Evolutionary conservation across 2,113 vertebrate genomes (phyloP).

Genomic region (Ophthalmolycus amberensis): DNA sequence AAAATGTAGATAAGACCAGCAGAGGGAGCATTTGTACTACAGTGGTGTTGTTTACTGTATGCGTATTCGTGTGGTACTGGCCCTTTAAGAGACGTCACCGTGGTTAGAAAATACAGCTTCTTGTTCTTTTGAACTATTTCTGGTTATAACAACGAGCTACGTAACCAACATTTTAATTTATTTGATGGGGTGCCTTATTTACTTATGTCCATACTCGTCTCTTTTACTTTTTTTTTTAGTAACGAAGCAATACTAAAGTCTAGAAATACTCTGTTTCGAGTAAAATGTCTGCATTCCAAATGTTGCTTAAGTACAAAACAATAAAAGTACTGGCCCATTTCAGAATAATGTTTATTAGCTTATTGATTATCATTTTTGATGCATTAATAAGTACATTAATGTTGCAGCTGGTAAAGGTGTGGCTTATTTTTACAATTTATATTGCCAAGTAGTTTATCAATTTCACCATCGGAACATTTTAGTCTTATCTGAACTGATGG

Average conservation of each 20-base stretch:
- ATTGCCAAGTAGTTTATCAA: not conserved
- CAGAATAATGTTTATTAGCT: not conserved
- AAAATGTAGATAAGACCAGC: constrained; percentile 3
- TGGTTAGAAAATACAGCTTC: not conserved
- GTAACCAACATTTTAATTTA: no score
- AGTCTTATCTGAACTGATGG: not conserved
- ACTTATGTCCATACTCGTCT: not conserved
- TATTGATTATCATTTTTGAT: not conserved
- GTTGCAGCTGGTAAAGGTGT: not conserved
- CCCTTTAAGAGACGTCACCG: not conserved
- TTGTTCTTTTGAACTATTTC: not conserved
- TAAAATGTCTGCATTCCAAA: not conserved
- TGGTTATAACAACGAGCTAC: not conserved
- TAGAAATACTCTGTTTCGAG: not conserved
- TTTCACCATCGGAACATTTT: not conserved
- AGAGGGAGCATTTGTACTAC: constrained; percentile 33
- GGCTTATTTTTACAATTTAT: not conserved
- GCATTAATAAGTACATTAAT: not conserved
- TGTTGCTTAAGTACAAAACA: not conserved
- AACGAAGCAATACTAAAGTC: not conserved
- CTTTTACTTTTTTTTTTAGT: not conserved
- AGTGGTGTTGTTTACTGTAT: accelerated
- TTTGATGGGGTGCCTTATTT: not conserved
- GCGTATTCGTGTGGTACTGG: not conserved
- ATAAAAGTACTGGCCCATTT: not conserved